phyloP scores from a whole-genome alignment of 2,797 vertebrate species.

The Petrocephalus sullivani region DNA sequence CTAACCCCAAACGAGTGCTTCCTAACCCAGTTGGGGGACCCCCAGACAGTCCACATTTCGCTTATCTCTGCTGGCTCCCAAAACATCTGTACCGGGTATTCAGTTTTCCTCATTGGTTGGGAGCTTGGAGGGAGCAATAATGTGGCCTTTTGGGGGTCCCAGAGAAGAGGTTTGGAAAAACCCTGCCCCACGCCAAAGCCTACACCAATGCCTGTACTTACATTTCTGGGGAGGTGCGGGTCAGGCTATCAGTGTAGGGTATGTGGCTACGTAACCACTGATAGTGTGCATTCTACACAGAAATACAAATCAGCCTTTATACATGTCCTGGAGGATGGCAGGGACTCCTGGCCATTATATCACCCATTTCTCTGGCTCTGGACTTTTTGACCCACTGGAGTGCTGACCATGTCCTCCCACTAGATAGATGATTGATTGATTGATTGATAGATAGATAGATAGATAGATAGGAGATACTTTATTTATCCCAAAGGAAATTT shows the following conservation, averaged over 20 bases:
- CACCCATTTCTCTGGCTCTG: neutral
- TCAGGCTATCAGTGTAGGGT: too few relatives aligned
- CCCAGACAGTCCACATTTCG: neutral
- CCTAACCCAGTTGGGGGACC: neutral
- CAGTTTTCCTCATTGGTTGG: too few relatives aligned
- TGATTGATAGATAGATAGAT: too few relatives aligned
- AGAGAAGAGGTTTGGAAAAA: too few relatives aligned
- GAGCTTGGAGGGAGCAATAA: too few relatives aligned
- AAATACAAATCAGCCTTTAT: neutral
- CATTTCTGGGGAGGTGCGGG: neutral
- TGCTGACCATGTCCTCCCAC: constrained; percentile 38
- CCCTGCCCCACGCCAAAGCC: neutral
- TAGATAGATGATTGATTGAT: neutral
- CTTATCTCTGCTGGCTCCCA: too few relatives aligned
- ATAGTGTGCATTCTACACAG: neutral
- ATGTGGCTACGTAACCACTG: too few relatives aligned
- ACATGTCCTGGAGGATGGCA: neutral
- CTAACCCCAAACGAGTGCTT: neutral
- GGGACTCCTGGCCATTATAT: neutral
- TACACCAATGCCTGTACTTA: constrained; percentile 17
- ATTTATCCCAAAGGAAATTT: too few relatives aligned
- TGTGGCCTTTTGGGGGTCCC: too few relatives aligned
- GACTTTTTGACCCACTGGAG: constrained; percentile 42
- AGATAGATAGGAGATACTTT: too few relatives aligned
- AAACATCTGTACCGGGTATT: too few relatives aligned